These are phyloP conservation scores for Callyntrura sp. DNA, from an alignment of 2,888 invertebrate species.

Conservation along the genomic window DNA sequence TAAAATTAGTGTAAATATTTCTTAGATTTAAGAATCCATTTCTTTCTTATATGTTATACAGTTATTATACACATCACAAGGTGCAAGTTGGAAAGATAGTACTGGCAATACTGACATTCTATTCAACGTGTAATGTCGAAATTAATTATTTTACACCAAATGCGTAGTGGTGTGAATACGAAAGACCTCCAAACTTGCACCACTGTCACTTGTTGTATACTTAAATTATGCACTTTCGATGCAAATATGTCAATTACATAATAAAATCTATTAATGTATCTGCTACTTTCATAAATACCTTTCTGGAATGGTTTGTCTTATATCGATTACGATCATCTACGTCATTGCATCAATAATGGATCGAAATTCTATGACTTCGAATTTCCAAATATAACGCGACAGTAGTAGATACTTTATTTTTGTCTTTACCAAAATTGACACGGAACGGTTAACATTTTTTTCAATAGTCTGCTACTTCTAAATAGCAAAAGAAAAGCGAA, in stretches of 20 bases:
- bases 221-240: slow-evolving; percentile 1
- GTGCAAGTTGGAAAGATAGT: too few species aligned
- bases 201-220: slow-evolving; percentile 69
- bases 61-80: too few species aligned
- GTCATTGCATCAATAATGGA: not conserved
- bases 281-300: slow-evolving; percentile 10
- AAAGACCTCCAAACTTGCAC: too few species aligned
- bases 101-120: too few species aligned
- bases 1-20: not conserved
- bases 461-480: slow-evolving; percentile 58
- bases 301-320: not conserved
- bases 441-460: slow-evolving; percentile 74
- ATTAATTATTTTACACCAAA: too few species aligned
- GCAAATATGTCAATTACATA: not conserved
- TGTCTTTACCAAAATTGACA: slow-evolving; percentile 76
- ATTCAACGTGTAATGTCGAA: too few species aligned
- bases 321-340: not conserved
- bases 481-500: slow-evolving; percentile 54
- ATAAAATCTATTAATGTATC: not conserved
- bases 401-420: slow-evolving; percentile 57
- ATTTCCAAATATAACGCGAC: slow-evolving; percentile 47
- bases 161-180: too few species aligned
- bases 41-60: not conserved
- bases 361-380: not conserved
- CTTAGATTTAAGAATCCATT: not conserved